Base-by-base conservation (phyloP, 2,113 vertebrate genomes). In the Butastur rufipennis region DNA sequence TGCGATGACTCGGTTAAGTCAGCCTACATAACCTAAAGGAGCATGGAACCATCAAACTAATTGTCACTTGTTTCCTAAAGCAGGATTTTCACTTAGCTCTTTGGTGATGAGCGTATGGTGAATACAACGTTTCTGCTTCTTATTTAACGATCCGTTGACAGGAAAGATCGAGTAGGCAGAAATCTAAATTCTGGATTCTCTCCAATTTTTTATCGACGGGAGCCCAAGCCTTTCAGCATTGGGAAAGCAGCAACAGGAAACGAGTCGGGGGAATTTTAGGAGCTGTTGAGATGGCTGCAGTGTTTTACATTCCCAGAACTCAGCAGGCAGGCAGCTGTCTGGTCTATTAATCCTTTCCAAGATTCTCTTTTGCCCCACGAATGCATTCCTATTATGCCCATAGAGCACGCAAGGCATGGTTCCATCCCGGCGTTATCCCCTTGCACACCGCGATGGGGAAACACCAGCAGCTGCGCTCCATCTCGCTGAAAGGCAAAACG, bases 281-380 rank as follows among this genome's bases (percentile, higher is more conserved):
- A 97, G 97, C 97, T 96, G 97, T 97, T 96, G 95, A 90, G 97
- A 89, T 93, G 91, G 95, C 97, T 89, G 92, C 94, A 62, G 95
- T 85, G 95, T 92, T 92, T 94, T 36, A 92, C 90, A 86, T 92
- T 95, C 90, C 95, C 96, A 96, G 96, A 89, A 88, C 94, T 95
- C 97, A 89, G 97, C 97, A 55, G 95, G 97, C 90, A 91, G 75
- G 93, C 92, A 90, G 95, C 96, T 97, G 95, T 79, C 88, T 93
- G 93, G 23, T 67, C 93, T 92, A 13, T 77, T 63, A 94, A 95
- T 84, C 95, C 95, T 61, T 50, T 67, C 88, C 80, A 53, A 81
- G 78, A 61, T 78, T 83, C 81, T 36, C 86, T 88, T 77, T 83
- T 22, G 59, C 92, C 95, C 84, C 50, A 63, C 90, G 4, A 43